Evolutionary conservation across 2,888 invertebrate genomes (phyloP).

Genomic region (Hyppa rectilinea): DNA sequence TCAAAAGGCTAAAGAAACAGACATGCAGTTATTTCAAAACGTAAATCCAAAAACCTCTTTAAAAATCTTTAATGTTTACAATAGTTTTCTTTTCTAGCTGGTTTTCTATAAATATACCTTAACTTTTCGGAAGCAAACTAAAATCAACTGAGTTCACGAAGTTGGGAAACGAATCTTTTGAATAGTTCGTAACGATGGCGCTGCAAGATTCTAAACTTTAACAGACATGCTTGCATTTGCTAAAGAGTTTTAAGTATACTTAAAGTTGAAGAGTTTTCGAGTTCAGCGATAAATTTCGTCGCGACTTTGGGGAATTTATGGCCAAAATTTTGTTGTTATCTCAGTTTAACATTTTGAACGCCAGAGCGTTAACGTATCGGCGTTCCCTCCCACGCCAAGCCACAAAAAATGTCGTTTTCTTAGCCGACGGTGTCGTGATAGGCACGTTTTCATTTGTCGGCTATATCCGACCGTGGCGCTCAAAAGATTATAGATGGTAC

Average conservation of each 20-base stretch:
- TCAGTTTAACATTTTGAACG: too few species aligned
- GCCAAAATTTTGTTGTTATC: background rate
- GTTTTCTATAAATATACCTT: constrained; percentile 2
- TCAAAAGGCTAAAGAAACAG: background rate
- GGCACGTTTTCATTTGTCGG: too few species aligned
- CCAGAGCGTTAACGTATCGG: too few species aligned
- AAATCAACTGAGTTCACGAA: background rate
- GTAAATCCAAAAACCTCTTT: background rate
- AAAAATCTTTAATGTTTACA: background rate
- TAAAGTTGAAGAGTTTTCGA: constrained; percentile 9
- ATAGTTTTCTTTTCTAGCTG: too few species aligned
- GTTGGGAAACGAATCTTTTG: constrained; percentile 4
- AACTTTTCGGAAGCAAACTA: constrained; percentile 5
- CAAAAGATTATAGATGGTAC: too few species aligned
- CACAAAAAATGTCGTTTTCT: too few species aligned
- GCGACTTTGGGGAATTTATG: background rate
- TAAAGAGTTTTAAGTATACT: background rate
- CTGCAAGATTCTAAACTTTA: constrained; percentile 16
- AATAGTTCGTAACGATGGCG: constrained; percentile 29
- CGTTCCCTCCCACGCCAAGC: too few species aligned
- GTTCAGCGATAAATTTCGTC: background rate
- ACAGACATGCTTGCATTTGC: constrained; percentile 11
- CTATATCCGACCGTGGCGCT: too few species aligned
- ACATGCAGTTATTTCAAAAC: background rate
- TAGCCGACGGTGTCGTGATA: too few species aligned